phyloP scores from a whole-genome alignment of 1,140 invertebrate genomes.

The Dinoponera quadriceps region DNA sequence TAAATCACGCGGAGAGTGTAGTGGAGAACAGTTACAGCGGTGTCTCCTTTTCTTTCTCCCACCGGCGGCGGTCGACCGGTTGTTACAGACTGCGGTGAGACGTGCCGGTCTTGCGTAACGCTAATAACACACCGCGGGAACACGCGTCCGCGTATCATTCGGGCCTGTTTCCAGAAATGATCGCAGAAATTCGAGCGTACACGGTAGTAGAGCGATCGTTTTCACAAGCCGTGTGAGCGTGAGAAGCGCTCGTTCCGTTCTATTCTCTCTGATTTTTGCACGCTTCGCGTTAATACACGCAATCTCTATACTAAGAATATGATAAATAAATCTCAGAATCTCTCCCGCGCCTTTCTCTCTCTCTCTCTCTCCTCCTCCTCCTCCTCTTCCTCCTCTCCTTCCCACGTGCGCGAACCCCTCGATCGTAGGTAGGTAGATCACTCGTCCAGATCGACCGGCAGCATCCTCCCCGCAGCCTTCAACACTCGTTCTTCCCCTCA shows the following conservation, averaged over 20 bases:
- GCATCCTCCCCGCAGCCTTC: conserved; percentile 3
- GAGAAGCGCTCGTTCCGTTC: no score
- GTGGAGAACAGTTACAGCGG: neutral
- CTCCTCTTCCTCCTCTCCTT: no score
- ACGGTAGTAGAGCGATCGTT: neutral
- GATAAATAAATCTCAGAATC: conserved; percentile 20
- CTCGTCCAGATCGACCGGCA: no score
- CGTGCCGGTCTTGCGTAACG: conserved; percentile 28
- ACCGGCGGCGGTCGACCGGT: neutral
- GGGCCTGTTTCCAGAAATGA: neutral
- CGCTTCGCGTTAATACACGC: neutral
- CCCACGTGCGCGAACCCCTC: neutral
- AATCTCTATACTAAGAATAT: neutral
- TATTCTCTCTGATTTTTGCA: neutral
- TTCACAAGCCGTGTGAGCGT: neutral
- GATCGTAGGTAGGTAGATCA: no score
- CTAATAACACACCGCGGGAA: conserved; percentile 29
- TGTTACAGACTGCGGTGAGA: conserved; percentile 10
- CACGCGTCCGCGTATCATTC: conserved; percentile 14
- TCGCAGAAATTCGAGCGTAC: neutral
- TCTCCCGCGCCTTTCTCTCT: neutral
- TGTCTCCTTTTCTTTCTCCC: neutral
- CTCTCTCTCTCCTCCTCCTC: no score
- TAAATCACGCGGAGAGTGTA: conserved; percentile 1
- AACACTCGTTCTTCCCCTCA: conserved; percentile 58